Conservation (phyloP, 2,888 invertebrate genomes). For the Pollenia angustigena region DNA sequence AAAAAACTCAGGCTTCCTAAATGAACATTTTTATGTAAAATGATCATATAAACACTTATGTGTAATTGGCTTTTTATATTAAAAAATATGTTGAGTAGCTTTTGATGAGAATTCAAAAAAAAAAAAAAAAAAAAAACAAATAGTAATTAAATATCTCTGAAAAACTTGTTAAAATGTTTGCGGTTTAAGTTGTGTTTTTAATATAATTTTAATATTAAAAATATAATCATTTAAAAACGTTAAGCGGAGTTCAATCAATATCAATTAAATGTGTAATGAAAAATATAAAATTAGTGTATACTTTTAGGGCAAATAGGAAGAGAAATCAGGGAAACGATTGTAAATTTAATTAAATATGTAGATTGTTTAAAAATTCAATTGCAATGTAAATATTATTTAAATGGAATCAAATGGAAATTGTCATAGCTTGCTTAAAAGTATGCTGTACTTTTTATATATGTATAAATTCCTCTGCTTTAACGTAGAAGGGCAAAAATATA, state of each 20-base stretch:
- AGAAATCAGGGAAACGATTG: not conserved
- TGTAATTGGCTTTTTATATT: slow-evolving; percentile 48
- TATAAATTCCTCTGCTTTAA: too few species aligned
- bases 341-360: not conserved
- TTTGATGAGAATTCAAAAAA: not conserved
- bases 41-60: slow-evolving; percentile 10
- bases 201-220: slow-evolving; percentile 21
- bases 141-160: slow-evolving; percentile 49
- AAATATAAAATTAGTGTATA: slow-evolving; percentile 16
- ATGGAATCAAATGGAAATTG: too few species aligned
- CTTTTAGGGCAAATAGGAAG: not conserved
- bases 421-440: too few species aligned
- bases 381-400: not conserved
- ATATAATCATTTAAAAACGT: slow-evolving; percentile 42
- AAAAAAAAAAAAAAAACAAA: not conserved
- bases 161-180: slow-evolving; percentile 42
- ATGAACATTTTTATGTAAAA: slow-evolving; percentile 31
- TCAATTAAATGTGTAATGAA: not conserved
- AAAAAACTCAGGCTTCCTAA: slow-evolving; percentile 12
- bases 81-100: not conserved
- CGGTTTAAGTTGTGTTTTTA: slow-evolving; percentile 18
- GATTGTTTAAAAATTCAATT: not conserved
- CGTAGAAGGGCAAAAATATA: too few species aligned
- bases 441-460: too few species aligned
- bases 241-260: not conserved